A percentile compares a stretch with the other conserved stretches of the same genome.
Evolutionary conservation across 2,797 vertebrate species (phyloP).

Genomic region (Lithobates pipiens): DNA sequence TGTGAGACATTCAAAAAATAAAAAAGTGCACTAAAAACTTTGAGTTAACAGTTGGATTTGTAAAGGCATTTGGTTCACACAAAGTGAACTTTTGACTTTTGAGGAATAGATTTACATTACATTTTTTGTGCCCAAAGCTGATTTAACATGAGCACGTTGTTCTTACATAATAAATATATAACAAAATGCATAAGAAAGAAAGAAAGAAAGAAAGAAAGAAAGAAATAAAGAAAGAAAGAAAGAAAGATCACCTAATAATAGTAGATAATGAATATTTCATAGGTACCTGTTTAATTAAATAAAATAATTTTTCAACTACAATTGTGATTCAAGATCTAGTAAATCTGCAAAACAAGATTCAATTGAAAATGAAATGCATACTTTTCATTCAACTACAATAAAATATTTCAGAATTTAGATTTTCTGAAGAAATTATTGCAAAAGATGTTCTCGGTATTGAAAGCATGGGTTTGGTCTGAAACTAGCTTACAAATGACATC

Average conservation of each 20-base stretch:
- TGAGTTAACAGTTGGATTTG: no score
- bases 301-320: neutral
- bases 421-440: conserved; percentile 31
- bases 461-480: conserved; percentile 37
- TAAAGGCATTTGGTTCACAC: no score
- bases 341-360: neutral
- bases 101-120: no score
- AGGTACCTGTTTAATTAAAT: neutral
- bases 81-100: no score
- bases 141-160: no score
- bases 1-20: no score
- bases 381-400: neutral
- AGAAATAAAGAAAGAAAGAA: neutral
- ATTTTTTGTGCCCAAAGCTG: no score
- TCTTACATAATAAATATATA: no score
- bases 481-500: conserved; percentile 50
- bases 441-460: conserved; percentile 18
- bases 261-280: neutral
- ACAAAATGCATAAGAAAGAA: no score
- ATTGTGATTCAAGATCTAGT: neutral
- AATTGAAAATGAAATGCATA: conserved; percentile 4
- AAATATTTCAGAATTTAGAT: conserved; percentile 11
- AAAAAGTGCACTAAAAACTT: no score
- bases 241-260: neutral
- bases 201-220: neutral